Evolutionary conservation across 1,140 invertebrate species (phyloP).

Genomic region (Aleiodes sp.): DNA sequence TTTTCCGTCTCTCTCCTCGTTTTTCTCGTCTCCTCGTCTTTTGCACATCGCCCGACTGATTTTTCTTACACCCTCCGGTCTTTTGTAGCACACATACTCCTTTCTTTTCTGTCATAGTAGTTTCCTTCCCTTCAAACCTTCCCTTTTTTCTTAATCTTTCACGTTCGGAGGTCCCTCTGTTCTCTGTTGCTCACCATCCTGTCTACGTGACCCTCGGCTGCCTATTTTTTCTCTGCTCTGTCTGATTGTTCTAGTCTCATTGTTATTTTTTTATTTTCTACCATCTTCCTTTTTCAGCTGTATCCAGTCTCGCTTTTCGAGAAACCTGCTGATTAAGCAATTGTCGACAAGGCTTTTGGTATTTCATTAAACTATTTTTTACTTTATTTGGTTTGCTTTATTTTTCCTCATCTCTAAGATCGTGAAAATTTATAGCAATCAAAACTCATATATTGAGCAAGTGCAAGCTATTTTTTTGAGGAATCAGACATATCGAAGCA

Average conservation of each 20-base stretch:
- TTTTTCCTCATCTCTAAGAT: too few relatives aligned
- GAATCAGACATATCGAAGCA: too few relatives aligned
- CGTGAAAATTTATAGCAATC: too few relatives aligned
- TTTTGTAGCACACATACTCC: neutral
- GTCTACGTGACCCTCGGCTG: neutral
- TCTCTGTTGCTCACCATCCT: conserved; percentile 14
- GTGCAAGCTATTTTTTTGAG: too few relatives aligned
- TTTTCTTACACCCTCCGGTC: neutral
- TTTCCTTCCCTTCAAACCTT: neutral
- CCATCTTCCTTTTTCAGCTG: neutral
- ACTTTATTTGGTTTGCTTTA: neutral
- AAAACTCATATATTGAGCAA: too few relatives aligned
- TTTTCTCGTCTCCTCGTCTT: neutral
- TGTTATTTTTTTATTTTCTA: neutral
- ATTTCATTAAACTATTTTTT: neutral
- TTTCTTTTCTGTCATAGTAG: neutral
- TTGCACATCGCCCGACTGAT: too few relatives aligned
- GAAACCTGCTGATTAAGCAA: conserved; percentile 15
- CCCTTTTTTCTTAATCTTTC: conserved; percentile 9
- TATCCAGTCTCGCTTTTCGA: neutral
- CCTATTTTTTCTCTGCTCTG: neutral
- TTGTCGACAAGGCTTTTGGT: conserved; percentile 3
- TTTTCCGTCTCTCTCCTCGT: neutral
- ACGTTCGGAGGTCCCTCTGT: conserved; percentile 9
- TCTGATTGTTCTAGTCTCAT: conserved; percentile 11